Percentiles rank a stretch among this genome's conserved stretches.
These are phyloP conservation scores for Leptodactylus fallax DNA, from an alignment of 2,797 vertebrate species.

Conservation along the genomic window DNA sequence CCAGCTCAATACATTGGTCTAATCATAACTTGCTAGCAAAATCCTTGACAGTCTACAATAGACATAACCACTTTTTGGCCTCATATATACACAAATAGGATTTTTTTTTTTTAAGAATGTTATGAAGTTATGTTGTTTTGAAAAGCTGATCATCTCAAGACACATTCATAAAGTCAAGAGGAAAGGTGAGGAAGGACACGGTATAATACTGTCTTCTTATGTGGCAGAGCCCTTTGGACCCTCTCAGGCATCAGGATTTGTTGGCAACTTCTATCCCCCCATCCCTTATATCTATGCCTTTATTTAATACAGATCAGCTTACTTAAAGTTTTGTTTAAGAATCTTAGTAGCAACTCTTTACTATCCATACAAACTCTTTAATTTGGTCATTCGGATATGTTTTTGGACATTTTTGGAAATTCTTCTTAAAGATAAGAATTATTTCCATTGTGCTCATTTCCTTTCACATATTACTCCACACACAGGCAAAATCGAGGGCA, in stretches of 20 bases:
- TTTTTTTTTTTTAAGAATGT: too few relatives aligned
- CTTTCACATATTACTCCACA: neutral
- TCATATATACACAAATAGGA: too few relatives aligned
- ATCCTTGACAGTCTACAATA: too few relatives aligned
- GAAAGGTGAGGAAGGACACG: too few relatives aligned
- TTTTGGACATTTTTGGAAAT: neutral
- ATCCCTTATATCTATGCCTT: neutral
- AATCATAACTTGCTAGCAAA: too few relatives aligned
- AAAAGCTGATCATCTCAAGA: too few relatives aligned
- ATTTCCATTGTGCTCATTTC: neutral
- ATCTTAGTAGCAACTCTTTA: too few relatives aligned
- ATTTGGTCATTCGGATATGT: neutral
- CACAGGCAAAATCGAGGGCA: neutral
- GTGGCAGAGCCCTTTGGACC: neutral
- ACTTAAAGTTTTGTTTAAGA: neutral
- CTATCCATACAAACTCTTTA: neutral
- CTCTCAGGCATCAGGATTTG: neutral
- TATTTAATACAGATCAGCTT: neutral
- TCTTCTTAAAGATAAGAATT: neutral
- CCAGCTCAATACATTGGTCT: too few relatives aligned
- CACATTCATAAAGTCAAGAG: too few relatives aligned
- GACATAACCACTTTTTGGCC: too few relatives aligned
- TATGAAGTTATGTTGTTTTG: too few relatives aligned
- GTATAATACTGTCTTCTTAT: too few relatives aligned
- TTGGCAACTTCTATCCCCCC: neutral